Evolutionary conservation across 2,113 vertebrate species (phyloP), one percentile per base, ranked within the genome.

Genomic region (Tor tambroides): DNA sequence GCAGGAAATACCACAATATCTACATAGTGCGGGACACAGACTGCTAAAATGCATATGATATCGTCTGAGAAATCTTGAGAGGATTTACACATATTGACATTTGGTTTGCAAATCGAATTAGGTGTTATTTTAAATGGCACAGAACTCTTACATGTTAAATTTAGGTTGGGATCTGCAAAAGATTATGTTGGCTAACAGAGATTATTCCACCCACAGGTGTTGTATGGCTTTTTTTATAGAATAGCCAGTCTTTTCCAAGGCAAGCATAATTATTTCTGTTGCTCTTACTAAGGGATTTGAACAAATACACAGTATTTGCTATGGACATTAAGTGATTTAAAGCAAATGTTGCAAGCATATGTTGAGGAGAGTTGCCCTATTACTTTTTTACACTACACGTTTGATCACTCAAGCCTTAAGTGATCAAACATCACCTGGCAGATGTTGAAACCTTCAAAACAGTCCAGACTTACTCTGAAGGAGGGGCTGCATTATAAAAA

Each of bases 81-180:
- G 59, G 80, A 82, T 82, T 82, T 82, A 26, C 80, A 67, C 80
- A 82, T 46, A 49, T 15, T 80, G 11, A 80, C 32, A 59, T 61
- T 80, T 80, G 10, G 56, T 41, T 80, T 63, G 54, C 30, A 26
- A 38, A 61, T 38, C 21, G 7, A 80, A 80, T 61, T n/a, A 59
- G 10, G 23, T 61, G 56, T 61, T 80, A 43, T 63, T 80, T 61
- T 26, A 63, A 61, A 38, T 14, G 56, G 78, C 78, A 61, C 21
- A 61, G 32, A 63, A 2, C 19, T 79, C 49, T 79, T 56, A 6
- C 10, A 79, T 56, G 32, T 56, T 6, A 19, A n/a, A 56, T 59
- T 56, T 35, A 32, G 26, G 49, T 51, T 23, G 30, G 49, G 38
- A 46, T 78, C 35, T 28, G 17, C 23, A 43, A 41, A 61, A 30